Percentiles rank a stretch among this genome's conserved stretches.
Evolutionary conservation across 2,797 vertebrate species (phyloP).

Genomic region (Coregonus sp.): DNA sequence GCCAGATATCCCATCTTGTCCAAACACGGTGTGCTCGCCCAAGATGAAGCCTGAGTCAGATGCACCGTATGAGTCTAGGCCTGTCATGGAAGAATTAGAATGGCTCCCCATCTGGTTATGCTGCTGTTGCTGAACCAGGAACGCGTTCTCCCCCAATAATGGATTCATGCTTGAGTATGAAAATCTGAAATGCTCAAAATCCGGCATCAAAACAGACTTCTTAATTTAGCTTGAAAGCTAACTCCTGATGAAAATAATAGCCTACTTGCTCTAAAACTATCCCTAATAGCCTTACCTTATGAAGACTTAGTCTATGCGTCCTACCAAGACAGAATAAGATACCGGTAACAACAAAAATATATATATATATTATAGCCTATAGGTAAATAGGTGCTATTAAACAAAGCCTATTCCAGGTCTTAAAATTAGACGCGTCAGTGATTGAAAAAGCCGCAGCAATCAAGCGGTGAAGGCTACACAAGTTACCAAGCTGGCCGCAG

Average conservation of each 20-base stretch:
- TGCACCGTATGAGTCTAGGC: conserved; percentile 44
- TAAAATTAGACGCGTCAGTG: background rate
- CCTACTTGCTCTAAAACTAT: background rate
- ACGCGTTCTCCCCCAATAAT: conserved; percentile 82
- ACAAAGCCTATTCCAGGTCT: background rate
- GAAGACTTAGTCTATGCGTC: background rate
- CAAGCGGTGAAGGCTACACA: background rate
- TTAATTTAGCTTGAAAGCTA: conserved; percentile 30
- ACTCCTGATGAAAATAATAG: conserved; percentile 20
- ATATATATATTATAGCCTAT: no score
- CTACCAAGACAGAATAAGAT: background rate
- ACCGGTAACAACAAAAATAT: background rate
- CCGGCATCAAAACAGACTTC: conserved; percentile 75
- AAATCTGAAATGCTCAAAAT: conserved; percentile 78
- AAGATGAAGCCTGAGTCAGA: conserved; percentile 57
- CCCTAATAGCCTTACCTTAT: background rate
- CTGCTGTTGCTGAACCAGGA: conserved; percentile 70
- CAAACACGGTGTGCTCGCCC: conserved; percentile 60
- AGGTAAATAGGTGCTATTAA: no score
- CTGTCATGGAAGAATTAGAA: conserved; percentile 59
- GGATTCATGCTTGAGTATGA: conserved; percentile 84
- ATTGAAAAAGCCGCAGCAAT: background rate
- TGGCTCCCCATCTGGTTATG: conserved; percentile 60
- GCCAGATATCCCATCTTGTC: conserved; percentile 55
- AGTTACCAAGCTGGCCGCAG: conserved; percentile 20